Base-by-base conservation (phyloP, 2,797 vertebrate genomes). In the Danio choprae region DNA sequence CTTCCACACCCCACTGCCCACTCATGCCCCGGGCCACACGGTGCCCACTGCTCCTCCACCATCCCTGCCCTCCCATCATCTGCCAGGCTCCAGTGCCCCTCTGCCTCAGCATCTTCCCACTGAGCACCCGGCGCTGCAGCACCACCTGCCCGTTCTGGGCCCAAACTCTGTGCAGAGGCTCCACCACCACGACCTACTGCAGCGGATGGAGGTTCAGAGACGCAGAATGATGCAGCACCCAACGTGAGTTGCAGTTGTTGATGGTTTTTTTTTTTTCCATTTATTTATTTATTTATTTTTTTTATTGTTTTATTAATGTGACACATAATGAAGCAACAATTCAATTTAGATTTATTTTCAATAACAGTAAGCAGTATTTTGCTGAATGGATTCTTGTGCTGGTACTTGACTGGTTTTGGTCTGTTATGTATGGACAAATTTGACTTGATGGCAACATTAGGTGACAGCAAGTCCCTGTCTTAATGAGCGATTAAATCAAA, bases 151-250 rank as follows among this genome's bases (percentile, higher is more conserved):
- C n/a, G 89, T 96, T 18, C 87, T 98, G 36, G 96, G 95, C 11
- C 93, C 97, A 48, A 86, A 53, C 77, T 91, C 97, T 0, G 94
- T 97, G 77, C 98, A 97, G 90, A 93, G 97, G 91, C 92, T 99
- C 55, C 97, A 98, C 89, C 93, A 94, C 12, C 97, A 99, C 9
- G 97, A 99, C 80, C 94, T 98, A 86, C 95, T 99, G 91, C 97
- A 98, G 91, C 95, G 97, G 90, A 97, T 98, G 95, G 98, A 99
- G 92, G 97, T 95, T 85, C 97, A 99, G 86, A 93, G 98, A 77
- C 95, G 97, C 84, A 91, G 97, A 81, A 96, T 99, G 96, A 96
- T 99, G 97, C 98, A 99, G 85, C 98, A 98, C 83, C 97, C 98
- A 43, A 98, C 96, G 98, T 99, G 93, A 90, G 97, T 94, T 4